Base-by-base conservation (phyloP, 2,888 invertebrate genomes). In the Drosophila melanosoma region DNA sequence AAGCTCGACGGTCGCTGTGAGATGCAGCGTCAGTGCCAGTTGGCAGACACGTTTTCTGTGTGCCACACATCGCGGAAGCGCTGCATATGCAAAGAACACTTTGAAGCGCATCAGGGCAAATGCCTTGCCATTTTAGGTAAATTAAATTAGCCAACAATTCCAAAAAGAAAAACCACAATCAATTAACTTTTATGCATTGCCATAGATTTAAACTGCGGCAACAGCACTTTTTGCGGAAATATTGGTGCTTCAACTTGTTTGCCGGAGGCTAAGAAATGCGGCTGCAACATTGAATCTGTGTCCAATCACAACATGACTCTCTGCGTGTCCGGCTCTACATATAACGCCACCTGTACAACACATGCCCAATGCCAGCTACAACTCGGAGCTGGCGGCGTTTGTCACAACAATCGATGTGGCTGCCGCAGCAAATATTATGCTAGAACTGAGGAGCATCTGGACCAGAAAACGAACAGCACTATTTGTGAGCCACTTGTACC, bases 101-200 rank as follows among this genome's bases (percentile, higher is more conserved):
- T 90, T 59, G 71, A 80, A 0, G 54, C 58, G 40, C 76, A 86
- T 17, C 51, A 79, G 20, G 86, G 81, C 8, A 67, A 67, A 45
- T 93, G 93, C 69, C 51, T 80, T 33, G 84, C 92, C 3, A 53
- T 79, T n/a, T 71, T 92, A 12, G 84, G 92, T 92, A 56, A 29
- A 15, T 56, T 7, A n/a, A 29, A 15, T 38, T 6, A 12, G 3
- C 2, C 20, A 10, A 38, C 11, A 20, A 20, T 1, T 29, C 11
- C 3, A 10, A 8, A 17, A 23, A n/a, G 5, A 7, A 23, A 6
- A 12, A 20, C 10, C 38, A 23, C 1, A 32, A 38, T 26, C 8
- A 29, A 5, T 32, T 23, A 23, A 45, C 15, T 23, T 7, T 8
- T 15, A 23, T 45, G 23, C 15, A 20, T 52, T 36, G 6, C 0